Percentiles rank a stretch among this genome's conserved stretches.
These are phyloP conservation scores for Vicugna pacos DNA, from an alignment of 2,113 vertebrate genomes.

Conservation along the genomic window DNA sequence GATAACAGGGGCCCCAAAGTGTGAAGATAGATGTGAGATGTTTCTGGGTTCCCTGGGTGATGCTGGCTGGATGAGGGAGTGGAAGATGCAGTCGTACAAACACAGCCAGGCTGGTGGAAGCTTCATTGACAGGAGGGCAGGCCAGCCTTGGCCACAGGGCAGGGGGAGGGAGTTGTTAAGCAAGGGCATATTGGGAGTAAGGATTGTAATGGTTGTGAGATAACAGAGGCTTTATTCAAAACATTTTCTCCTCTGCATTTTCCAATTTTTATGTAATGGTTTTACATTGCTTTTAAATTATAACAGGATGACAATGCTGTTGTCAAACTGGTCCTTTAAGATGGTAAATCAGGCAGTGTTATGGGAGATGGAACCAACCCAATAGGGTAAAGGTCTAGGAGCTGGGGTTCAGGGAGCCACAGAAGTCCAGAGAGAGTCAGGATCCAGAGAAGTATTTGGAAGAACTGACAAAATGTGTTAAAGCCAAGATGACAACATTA, in stretches of 20 bases:
- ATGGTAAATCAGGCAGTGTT: background rate
- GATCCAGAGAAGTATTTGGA: background rate
- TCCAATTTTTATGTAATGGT: background rate
- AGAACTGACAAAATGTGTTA: background rate
- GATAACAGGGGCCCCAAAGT: background rate
- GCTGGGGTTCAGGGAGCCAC: fast-evolving
- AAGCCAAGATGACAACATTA: background rate
- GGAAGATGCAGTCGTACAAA: background rate
- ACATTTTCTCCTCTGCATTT: background rate
- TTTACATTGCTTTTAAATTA: background rate
- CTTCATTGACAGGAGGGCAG: background rate
- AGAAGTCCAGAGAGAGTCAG: background rate
- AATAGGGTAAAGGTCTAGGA: background rate
- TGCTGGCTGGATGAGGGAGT: background rate
- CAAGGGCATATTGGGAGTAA: background rate
- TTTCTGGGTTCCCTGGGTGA: background rate
- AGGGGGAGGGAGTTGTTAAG: background rate
- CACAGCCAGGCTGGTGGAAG: background rate
- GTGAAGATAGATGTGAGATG: background rate
- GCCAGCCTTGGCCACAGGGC: background rate
- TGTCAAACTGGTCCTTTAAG: background rate
- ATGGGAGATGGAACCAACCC: background rate
- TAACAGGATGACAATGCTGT: background rate
- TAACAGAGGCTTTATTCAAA: background rate
- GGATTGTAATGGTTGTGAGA: background rate